Evolutionary conservation across 1,140 invertebrate genomes (phyloP), one percentile per base, ranked within the genome.

Genomic region (Zaprionus ornatus): DNA sequence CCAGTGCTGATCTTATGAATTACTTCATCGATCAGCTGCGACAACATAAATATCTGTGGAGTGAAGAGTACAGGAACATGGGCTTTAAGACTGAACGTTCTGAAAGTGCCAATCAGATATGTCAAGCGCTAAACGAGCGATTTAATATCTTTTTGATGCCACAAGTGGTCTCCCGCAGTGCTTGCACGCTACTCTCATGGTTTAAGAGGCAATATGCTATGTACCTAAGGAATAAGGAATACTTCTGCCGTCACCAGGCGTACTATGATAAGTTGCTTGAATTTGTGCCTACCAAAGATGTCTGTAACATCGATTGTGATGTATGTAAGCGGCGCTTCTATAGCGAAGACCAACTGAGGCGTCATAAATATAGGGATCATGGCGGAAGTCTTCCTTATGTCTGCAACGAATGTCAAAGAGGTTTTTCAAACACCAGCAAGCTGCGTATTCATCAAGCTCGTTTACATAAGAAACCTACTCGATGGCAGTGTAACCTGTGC

Each of bases 201-300:
- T 80, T 79, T 12, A 54, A 56, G 12, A 48, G 19, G 5, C 76
- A 80, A 40, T 48, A 75, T 45, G 71, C 67, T 1, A 23, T 60
- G 42, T 32, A 19, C 19, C 10, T 71, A 3, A 32, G 35, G 13
- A 64, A 60, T 23, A 5, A 13, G 0, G n/a, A 21, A 2, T 70
- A 54, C 21, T 19, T 35, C 4, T 66, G 56, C 4, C 77, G 62
- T 19, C 23, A 75, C 17, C 62, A 60, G n/a, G 12, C 13, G 0
- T 80, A 80, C 29, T 80, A 67, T 23, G 40, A 54, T 1, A 62
- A 45, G 10, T 29, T 80, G 4, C 3, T 67, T 2, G 32, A 54
- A 13, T 80, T 79, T n/a, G 35, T 80, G 21, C 76, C 79, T 35
- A 75, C 71, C 0, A 17, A 21, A n/a, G 52, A 74, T 32, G 59